Conservation (phyloP, 2,888 invertebrate species). For the Choristoneura rosaceana region DNA sequence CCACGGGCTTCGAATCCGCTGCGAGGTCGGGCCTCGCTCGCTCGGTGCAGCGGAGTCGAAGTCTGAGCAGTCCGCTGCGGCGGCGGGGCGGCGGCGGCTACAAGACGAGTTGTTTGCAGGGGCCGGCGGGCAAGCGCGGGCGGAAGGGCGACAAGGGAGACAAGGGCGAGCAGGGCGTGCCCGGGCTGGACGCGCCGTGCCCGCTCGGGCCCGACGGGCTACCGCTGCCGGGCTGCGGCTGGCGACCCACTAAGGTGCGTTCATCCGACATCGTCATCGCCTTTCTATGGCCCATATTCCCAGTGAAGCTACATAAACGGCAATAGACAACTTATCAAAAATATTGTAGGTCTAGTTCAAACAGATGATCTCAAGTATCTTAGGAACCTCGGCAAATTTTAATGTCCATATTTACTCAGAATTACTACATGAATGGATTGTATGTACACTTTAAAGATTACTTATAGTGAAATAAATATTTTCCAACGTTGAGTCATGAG, state of each 20-base stretch:
- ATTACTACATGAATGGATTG: no score
- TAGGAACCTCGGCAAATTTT: background rate
- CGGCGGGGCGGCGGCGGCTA: background rate
- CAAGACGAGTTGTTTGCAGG: constrained; percentile 81
- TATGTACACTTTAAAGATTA: no score
- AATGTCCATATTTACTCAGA: no score
- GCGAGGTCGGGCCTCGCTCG: background rate
- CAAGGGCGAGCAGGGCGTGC: constrained; percentile 98
- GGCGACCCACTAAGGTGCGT: constrained; percentile 94
- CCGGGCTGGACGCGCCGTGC: constrained; percentile 99
- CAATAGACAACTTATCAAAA: background rate
- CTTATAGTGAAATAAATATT: background rate
- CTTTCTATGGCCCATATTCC: no score
- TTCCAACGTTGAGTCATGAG: background rate
- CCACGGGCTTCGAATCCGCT: constrained; percentile 15
- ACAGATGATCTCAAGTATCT: background rate
- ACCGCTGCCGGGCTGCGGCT: constrained; percentile 98
- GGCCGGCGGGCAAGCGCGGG: constrained; percentile 95
- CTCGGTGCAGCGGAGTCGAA: background rate
- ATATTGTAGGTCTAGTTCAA: background rate
- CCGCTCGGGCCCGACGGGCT: constrained; percentile 98
- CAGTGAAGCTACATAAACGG: background rate
- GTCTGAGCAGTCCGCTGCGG: background rate
- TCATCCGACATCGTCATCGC: background rate
- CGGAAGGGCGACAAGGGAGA: constrained; percentile 96